These are phyloP conservation scores for Apamea epomidion DNA, from an alignment of 2,888 invertebrate species.

Conservation along the genomic window DNA sequence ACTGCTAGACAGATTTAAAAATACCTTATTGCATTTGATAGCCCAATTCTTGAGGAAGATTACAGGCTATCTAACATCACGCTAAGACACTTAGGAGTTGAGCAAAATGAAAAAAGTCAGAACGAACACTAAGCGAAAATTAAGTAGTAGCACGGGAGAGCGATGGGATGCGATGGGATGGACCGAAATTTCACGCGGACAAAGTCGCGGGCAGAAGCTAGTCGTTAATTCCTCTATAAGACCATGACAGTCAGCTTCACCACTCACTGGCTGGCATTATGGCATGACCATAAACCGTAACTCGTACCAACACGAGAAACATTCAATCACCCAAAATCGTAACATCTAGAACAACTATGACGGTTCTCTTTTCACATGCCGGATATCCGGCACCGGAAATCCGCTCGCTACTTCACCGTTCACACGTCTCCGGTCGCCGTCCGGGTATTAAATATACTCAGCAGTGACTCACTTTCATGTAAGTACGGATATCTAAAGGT, in stretches of 20 bases:
- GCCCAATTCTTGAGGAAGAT: too few relatives aligned
- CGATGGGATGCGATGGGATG: too few relatives aligned
- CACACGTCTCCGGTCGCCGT: slow-evolving; percentile 52
- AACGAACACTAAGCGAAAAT: too few relatives aligned
- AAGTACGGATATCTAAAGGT: slow-evolving; percentile 12
- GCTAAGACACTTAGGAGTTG: too few relatives aligned
- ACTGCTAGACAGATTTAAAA: too few relatives aligned
- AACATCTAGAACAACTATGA: slow-evolving; percentile 49
- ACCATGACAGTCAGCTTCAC: background rate
- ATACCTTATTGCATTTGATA: too few relatives aligned
- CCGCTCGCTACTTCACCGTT: slow-evolving; percentile 57
- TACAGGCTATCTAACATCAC: too few relatives aligned
- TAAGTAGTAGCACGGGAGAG: too few relatives aligned
- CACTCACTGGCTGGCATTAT: background rate
- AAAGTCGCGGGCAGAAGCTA: too few relatives aligned
- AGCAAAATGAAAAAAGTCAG: too few relatives aligned
- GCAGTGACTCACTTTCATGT: slow-evolving; percentile 30
- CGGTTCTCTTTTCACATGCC: slow-evolving; percentile 41
- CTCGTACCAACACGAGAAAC: background rate
- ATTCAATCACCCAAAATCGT: slow-evolving; percentile 28
- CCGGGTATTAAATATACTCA: slow-evolving; percentile 55
- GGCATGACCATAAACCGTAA: background rate
- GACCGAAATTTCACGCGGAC: too few relatives aligned
- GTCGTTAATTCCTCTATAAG: too few relatives aligned
- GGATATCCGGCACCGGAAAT: slow-evolving; percentile 57